phyloP scores from a whole-genome alignment of 2,113 vertebrate species.

The Synchiropus splendidus region DNA sequence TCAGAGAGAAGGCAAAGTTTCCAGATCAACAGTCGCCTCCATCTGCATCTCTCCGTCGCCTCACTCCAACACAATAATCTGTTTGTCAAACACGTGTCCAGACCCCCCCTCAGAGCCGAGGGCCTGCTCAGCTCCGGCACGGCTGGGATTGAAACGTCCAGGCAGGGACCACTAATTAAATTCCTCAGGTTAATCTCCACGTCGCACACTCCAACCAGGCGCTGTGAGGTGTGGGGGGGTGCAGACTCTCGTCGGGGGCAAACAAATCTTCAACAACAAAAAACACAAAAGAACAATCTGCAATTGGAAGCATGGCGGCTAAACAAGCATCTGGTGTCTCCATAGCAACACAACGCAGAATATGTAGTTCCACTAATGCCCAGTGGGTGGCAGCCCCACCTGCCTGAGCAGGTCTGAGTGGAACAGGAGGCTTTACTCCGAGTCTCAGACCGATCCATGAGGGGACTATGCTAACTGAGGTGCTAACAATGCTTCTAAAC shows the following conservation, averaged over 20 bases:
- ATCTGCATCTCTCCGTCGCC: conserved; percentile 15
- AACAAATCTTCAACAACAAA: conserved; percentile 49
- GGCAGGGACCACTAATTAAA: conserved; percentile 88
- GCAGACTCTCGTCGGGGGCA: no score
- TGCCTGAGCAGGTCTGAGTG: no score
- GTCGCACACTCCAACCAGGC: conserved; percentile 55
- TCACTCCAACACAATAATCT: conserved; percentile 45
- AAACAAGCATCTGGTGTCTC: neutral
- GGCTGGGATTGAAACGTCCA: conserved; percentile 80
- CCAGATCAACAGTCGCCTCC: neutral
- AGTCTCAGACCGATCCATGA: no score
- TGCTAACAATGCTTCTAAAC: no score
- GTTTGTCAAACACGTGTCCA: conserved; percentile 51
- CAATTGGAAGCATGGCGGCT: neutral
- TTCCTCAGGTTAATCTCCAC: conserved; percentile 85
- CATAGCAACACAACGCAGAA: no score
- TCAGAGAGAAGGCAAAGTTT: neutral
- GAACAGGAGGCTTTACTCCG: no score
- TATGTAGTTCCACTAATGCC: no score
- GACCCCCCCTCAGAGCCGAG: conserved; percentile 28
- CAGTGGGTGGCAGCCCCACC: no score
- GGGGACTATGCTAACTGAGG: no score
- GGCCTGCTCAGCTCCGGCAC: conserved; percentile 39
- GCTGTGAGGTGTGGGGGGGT: conserved; percentile 23
- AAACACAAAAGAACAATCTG: conserved; percentile 6